Evolutionary conservation across 2,113 vertebrate genomes (phyloP).

Genomic region (Dascyllus trimaculatus): DNA sequence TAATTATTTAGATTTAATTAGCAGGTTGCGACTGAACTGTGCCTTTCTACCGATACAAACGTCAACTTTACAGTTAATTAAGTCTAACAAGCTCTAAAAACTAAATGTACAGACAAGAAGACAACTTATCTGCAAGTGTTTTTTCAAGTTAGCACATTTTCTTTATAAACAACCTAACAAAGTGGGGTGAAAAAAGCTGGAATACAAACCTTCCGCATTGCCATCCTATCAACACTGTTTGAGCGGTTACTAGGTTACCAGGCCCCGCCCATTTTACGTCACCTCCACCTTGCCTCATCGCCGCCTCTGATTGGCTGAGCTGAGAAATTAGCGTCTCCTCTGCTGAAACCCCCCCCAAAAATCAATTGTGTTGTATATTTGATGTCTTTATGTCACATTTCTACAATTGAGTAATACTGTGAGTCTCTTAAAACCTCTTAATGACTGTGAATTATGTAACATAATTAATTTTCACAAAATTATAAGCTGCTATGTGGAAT

Average conservation of each 20-base stretch:
- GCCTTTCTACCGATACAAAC: not conserved
- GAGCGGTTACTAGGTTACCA: constrained; percentile 75
- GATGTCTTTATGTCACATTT: not conserved
- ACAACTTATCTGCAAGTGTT: not conserved
- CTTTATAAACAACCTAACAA: not conserved
- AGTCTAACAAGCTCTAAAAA: not conserved
- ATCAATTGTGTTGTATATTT: not conserved
- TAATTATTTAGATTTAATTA: not conserved
- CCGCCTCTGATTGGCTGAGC: constrained; percentile 57
- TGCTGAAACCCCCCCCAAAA: not conserved
- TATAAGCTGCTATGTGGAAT: not conserved
- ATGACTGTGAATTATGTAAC: not conserved
- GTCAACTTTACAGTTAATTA: not conserved
- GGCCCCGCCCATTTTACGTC: not conserved
- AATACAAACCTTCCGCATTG: constrained; percentile 79
- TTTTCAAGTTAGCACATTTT: not conserved
- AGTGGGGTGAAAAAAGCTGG: not conserved
- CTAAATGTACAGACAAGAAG: not conserved
- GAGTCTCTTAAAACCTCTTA: not conserved
- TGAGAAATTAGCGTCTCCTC: not conserved
- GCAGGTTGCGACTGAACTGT: too few relatives aligned
- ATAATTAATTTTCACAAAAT: not conserved
- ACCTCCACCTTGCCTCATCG: not conserved
- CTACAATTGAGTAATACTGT: not conserved
- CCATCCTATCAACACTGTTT: constrained; percentile 66